Evolutionary conservation across 1,140 invertebrate species (phyloP).

Genomic region (Leptonema lineaticorne): DNA sequence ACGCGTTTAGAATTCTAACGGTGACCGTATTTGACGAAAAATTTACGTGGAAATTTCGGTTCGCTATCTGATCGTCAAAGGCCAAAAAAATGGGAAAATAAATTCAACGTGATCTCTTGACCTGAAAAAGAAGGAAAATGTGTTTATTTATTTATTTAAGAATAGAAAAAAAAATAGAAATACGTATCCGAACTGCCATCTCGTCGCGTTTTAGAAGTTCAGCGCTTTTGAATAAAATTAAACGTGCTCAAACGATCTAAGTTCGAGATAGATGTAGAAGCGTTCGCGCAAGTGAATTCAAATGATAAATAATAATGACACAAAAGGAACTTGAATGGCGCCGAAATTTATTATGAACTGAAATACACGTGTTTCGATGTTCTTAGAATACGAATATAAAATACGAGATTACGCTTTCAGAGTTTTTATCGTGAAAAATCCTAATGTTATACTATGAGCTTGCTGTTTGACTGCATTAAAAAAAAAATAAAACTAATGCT

Average conservation of each 20-base stretch:
- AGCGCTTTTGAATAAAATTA: conserved; percentile 17
- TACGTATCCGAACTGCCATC: conserved; percentile 5
- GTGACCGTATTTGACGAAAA: background rate
- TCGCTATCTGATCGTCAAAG: conserved; percentile 4
- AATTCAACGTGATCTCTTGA: conserved; percentile 19
- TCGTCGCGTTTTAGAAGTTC: background rate
- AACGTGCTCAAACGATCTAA: conserved; percentile 11
- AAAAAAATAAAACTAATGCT: too few relatives aligned
- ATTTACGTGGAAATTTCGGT: background rate
- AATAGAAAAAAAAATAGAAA: too few relatives aligned
- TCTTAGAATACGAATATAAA: too few relatives aligned
- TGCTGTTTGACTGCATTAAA: too few relatives aligned
- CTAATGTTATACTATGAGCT: too few relatives aligned
- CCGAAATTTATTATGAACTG: too few relatives aligned
- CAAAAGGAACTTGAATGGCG: background rate
- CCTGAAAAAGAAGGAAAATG: too few relatives aligned
- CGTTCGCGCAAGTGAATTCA: conserved; percentile 17
- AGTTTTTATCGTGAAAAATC: too few relatives aligned
- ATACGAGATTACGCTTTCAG: too few relatives aligned
- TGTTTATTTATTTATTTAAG: too few relatives aligned
- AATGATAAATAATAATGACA: background rate
- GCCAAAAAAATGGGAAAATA: background rate
- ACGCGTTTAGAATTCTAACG: background rate
- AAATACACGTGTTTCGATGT: too few relatives aligned
- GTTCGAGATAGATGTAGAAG: background rate